Evolutionary conservation across 53 echinoderm and acorn worm genomes (phyloP).

Genomic region (Paelopatides confundens): DNA sequence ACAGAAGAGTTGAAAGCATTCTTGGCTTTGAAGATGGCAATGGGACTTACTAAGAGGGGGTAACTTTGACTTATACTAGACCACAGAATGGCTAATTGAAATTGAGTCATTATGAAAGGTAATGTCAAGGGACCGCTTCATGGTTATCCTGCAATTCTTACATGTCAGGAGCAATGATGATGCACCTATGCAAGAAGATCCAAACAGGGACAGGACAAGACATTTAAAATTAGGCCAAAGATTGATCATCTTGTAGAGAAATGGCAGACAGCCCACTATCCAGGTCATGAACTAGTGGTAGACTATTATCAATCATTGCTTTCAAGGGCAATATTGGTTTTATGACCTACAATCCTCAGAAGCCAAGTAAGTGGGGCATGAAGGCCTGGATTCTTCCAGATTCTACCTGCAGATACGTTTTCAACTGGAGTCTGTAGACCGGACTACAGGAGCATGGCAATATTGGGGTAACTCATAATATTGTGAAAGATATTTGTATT

Average conservation of each 20-base stretch:
- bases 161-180: not conserved
- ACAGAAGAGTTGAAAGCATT: slow-evolving; percentile 19
- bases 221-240: not conserved
- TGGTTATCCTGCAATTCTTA: not conserved
- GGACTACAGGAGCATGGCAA: too few relatives aligned
- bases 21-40: not conserved
- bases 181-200: not conserved
- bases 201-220: not conserved
- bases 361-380: too few relatives aligned
- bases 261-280: not conserved
- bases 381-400: slow-evolving; percentile 2
- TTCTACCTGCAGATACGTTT: slow-evolving; percentile 1
- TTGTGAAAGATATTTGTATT: too few relatives aligned
- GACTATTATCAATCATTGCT: slow-evolving; percentile 13
- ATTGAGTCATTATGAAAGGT: not conserved
- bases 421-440: not conserved
- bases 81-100: slow-evolving; percentile 2
- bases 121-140: slow-evolving; percentile 15
- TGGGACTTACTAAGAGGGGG: not conserved
- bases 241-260: not conserved
- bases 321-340: slow-evolving; percentile 23
- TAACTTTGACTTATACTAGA: slow-evolving; percentile 9
- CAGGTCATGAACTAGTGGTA: not conserved
- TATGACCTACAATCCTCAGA: slow-evolving; percentile 24
- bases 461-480: too few relatives aligned